These are phyloP conservation scores for Toxotes chatareus DNA, from an alignment of 2,113 vertebrate species.

Conservation along the genomic window DNA sequence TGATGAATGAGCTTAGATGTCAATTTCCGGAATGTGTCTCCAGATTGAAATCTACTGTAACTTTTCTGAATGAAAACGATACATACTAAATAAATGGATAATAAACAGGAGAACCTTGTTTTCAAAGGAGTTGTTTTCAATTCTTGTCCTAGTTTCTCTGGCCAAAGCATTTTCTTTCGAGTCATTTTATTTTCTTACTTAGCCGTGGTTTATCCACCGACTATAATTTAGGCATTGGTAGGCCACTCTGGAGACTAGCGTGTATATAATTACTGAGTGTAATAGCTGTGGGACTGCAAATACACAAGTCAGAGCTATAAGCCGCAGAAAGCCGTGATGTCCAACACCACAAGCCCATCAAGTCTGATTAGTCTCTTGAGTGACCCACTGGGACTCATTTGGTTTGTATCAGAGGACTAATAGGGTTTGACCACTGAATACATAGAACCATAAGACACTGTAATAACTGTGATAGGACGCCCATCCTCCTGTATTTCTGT, in stretches of 20 bases:
- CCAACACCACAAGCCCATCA: constrained; percentile 49
- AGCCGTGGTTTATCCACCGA: constrained; percentile 71
- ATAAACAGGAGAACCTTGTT: constrained; percentile 8
- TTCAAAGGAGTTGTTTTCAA: constrained; percentile 14
- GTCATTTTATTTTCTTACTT: constrained; percentile 54
- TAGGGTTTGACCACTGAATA: constrained; percentile 11
- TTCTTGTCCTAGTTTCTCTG: constrained; percentile 11
- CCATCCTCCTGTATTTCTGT: not conserved
- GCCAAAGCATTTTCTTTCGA: constrained; percentile 46
- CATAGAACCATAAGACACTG: constrained; percentile 29
- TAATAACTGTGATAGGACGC: not conserved
- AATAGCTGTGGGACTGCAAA: constrained; percentile 68
- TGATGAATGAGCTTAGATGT: not conserved
- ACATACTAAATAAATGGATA: not conserved
- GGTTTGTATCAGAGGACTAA: constrained; percentile 47
- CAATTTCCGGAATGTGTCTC: not conserved
- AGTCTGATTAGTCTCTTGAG: constrained; percentile 55
- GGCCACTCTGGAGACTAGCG: constrained; percentile 56
- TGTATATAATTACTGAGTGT: constrained; percentile 73
- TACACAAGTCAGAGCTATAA: constrained; percentile 54
- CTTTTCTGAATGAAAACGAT: not conserved
- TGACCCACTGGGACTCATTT: constrained; percentile 65
- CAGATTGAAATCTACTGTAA: not conserved
- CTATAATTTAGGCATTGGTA: constrained; percentile 74
- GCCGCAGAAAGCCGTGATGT: constrained; percentile 54